A percentile compares a stretch with the other conserved stretches of the same genome.
Evolutionary conservation across 2,888 invertebrate species (phyloP).

Genomic region (Orchesella flavescens): DNA sequence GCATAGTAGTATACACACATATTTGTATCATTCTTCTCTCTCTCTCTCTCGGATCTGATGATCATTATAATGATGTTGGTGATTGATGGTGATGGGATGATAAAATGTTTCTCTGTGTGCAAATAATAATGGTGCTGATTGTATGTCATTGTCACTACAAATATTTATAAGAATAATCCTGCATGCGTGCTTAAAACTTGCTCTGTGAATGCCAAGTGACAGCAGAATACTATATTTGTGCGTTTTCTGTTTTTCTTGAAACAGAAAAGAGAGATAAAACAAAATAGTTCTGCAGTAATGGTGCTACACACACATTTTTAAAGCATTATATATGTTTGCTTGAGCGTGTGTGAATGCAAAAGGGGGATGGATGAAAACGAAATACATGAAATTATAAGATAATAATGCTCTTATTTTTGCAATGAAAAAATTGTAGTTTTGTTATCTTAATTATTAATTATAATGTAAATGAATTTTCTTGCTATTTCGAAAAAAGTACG

Average conservation of each 20-base stretch:
- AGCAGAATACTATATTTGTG: not conserved
- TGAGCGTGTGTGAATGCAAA: not conserved
- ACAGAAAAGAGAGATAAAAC: too few relatives aligned
- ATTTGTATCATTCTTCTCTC: not conserved
- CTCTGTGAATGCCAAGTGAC: not conserved
- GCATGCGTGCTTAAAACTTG: slow-evolving; percentile 16
- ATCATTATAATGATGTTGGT: slow-evolving; percentile 1
- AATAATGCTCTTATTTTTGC: too few relatives aligned
- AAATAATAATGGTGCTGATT: not conserved
- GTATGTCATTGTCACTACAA: not conserved
- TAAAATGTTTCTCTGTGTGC: not conserved
- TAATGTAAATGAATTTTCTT: too few relatives aligned
- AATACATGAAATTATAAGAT: too few relatives aligned
- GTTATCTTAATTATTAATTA: too few relatives aligned
- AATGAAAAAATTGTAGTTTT: too few relatives aligned
- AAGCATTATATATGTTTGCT: not conserved
- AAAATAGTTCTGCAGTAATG: not conserved
- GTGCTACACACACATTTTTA: not conserved
- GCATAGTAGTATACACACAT: not conserved
- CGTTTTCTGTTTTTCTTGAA: too few relatives aligned
- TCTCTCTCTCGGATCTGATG: not conserved
- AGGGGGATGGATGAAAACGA: not conserved
- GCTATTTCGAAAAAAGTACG: too few relatives aligned
- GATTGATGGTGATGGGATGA: not conserved
- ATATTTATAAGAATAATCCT: not conserved